A percentile compares a stretch with the other conserved stretches of the same genome.
phyloP scores from a whole-genome alignment of 2,113 vertebrate genomes.

The Poeciliopsis prolifica region DNA sequence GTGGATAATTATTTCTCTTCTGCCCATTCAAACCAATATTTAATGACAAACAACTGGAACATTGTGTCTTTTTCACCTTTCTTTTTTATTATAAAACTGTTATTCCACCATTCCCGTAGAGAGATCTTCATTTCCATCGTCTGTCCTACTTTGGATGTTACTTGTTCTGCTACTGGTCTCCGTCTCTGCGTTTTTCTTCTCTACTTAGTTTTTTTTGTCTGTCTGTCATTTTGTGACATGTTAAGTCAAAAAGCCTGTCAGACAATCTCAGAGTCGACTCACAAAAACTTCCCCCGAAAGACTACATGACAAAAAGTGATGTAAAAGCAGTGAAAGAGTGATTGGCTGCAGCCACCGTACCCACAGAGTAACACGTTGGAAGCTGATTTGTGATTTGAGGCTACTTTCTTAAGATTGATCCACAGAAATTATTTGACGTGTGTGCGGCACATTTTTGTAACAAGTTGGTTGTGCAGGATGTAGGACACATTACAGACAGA shows the following conservation, averaged over 20 bases:
- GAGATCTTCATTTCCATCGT: constrained; percentile 13
- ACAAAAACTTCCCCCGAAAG: not conserved
- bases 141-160: not conserved
- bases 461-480: no score
- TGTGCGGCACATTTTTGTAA: not conserved
- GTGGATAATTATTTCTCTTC: constrained; percentile 2
- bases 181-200: constrained; percentile 7
- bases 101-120: constrained; percentile 16
- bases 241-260: constrained; percentile 2
- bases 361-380: not conserved
- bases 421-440: not conserved
- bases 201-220: constrained; percentile 11
- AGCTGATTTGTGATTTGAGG: not conserved
- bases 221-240: not conserved
- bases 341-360: not conserved
- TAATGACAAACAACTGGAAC: not conserved
- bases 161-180: constrained; percentile 6
- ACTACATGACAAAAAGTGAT: not conserved
- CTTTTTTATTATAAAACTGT: constrained; percentile 37
- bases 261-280: not conserved
- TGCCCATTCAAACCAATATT: constrained; percentile 9
- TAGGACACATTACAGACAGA: not conserved
- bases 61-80: constrained; percentile 23
- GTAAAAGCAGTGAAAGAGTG: not conserved
- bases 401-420: not conserved